These are phyloP conservation scores for Helicoverpa zea DNA, from an alignment of 1,140 invertebrate species.

Conservation along the genomic window DNA sequence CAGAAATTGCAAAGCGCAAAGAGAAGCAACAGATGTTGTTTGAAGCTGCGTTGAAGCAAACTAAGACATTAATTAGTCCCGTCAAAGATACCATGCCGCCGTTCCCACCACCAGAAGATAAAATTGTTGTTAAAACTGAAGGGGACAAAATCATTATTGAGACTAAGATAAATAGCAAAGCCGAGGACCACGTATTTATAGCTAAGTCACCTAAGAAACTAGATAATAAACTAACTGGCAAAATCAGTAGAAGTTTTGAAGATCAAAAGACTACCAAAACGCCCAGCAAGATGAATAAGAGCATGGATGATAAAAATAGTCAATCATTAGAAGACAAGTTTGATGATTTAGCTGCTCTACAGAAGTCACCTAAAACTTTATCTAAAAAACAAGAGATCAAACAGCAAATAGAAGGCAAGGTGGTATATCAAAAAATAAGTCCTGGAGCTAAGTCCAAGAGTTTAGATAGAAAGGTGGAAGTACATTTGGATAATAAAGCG, in stretches of 20 bases:
- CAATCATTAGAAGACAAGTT: conserved; percentile 88
- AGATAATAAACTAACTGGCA: conserved; percentile 88
- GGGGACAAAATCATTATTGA: conserved; percentile 89
- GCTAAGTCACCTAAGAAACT: conserved; percentile 90
- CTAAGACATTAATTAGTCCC: conserved; percentile 90
- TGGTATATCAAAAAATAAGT: conserved; percentile 85
- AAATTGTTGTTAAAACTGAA: conserved; percentile 88
- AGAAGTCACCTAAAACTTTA: conserved; percentile 88
- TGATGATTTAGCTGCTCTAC: conserved; percentile 85
- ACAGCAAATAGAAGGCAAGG: conserved; percentile 88
- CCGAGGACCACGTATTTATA: conserved; percentile 89
- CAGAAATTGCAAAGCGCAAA: conserved; percentile 89
- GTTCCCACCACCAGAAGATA: conserved; percentile 90
- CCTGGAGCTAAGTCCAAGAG: conserved; percentile 88
- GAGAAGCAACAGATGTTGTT: conserved; percentile 91
- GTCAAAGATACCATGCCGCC: conserved; percentile 90
- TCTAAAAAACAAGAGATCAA: conserved; percentile 88
- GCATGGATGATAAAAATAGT: conserved; percentile 88
- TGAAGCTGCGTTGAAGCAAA: conserved; percentile 90
- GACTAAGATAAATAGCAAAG: conserved; percentile 88
- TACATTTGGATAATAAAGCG: conserved; percentile 86
- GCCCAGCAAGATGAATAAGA: conserved; percentile 87
- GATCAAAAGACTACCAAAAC: conserved; percentile 87
- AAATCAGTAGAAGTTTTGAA: conserved; percentile 90
- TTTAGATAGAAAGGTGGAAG: conserved; percentile 86